Percentiles rank a stretch among this genome's conserved stretches.
Conservation (phyloP, 2,113 vertebrate genomes). For the Myiagra hebetior region DNA sequence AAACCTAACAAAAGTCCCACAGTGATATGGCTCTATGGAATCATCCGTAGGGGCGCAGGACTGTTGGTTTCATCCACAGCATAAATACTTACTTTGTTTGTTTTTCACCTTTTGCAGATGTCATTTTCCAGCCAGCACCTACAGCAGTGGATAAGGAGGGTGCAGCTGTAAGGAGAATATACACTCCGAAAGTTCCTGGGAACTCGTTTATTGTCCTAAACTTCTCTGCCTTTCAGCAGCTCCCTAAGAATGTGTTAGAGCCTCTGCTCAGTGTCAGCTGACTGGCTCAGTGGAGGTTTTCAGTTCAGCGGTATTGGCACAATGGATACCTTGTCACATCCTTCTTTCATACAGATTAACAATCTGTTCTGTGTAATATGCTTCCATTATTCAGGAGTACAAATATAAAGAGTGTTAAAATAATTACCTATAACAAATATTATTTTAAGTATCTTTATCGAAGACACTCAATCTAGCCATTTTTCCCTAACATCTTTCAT, state of each 20-base stretch:
- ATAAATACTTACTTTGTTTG: neutral
- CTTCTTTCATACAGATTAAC: neutral
- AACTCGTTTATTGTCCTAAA: neutral
- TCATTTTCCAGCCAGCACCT: neutral
- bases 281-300: neutral
- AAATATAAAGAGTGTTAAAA: neutral
- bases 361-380: neutral
- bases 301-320: neutral
- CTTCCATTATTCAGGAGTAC: neutral
- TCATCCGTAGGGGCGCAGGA: fast-evolving
- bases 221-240: neutral
- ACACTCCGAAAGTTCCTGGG: fast-evolving
- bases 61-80: neutral
- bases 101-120: neutral
- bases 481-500: neutral
- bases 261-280: neutral
- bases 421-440: neutral
- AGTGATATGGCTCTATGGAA: neutral
- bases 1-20: neutral
- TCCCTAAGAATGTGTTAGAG: neutral
- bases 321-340: neutral
- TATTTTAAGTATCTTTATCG: neutral
- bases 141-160: neutral
- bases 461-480: neutral
- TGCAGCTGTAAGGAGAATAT: neutral